These are phyloP conservation scores for Tachysurus vachellii DNA, from an alignment of 2,113 vertebrate species.

Conservation along the genomic window DNA sequence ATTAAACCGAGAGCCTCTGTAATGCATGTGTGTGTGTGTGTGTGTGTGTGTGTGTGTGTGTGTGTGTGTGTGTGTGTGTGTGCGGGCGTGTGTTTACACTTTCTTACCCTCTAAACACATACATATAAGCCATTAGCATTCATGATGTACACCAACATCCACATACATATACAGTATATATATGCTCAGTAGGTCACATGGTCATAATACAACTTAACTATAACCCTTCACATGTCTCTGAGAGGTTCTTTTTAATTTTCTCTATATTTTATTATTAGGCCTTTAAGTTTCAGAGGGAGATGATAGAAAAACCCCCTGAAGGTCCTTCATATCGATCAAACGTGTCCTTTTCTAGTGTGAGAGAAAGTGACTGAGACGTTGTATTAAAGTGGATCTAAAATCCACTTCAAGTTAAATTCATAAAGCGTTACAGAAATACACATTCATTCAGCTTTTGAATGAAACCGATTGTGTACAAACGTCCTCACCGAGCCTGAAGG, in stretches of 20 bases:
- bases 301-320: neutral
- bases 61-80: neutral
- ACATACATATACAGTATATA: neutral
- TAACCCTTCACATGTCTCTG: neutral
- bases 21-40: neutral
- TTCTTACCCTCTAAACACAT: neutral
- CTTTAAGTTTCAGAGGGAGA: neutral
- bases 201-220: neutral
- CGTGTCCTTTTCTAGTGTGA: too few relatives aligned
- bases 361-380: too few relatives aligned
- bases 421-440: too few relatives aligned
- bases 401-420: too few relatives aligned
- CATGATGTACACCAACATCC: too few relatives aligned
- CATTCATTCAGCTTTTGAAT: neutral
- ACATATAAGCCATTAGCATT: neutral
- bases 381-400: too few relatives aligned
- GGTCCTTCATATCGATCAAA: neutral
- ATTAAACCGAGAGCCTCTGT: conserved; percentile 44
- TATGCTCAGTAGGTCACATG: neutral
- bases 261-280: neutral
- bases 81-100: neutral
- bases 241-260: neutral
- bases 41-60: conserved; percentile 19
- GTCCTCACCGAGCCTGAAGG: neutral
- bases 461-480: neutral